These are phyloP conservation scores for Callopanchax toddi DNA, from an alignment of 2,113 vertebrate species.

Conservation along the genomic window DNA sequence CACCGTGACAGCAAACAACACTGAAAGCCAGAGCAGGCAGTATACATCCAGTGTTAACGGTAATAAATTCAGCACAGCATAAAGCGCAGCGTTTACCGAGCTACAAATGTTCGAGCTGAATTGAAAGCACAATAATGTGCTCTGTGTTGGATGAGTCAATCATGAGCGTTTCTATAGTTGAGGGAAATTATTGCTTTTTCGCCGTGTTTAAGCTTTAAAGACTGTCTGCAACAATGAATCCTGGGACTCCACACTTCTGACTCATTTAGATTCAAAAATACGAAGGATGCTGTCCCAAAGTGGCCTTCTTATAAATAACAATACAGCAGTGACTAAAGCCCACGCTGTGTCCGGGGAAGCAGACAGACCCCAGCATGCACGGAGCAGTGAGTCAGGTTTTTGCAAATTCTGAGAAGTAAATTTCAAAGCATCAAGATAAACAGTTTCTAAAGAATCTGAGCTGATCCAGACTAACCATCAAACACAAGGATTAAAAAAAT, in stretches of 20 bases:
- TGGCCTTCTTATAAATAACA: slow-evolving; percentile 48
- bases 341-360: neutral
- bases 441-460: slow-evolving; percentile 1
- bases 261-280: slow-evolving; percentile 46
- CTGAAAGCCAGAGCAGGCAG: neutral
- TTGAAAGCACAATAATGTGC: slow-evolving; percentile 6
- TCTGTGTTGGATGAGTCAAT: slow-evolving; percentile 12
- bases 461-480: slow-evolving; percentile 31
- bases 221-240: slow-evolving; percentile 18
- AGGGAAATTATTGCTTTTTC: slow-evolving; percentile 24
- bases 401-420: slow-evolving; percentile 4
- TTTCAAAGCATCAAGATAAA: slow-evolving; percentile 15
- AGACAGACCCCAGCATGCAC: slow-evolving; percentile 1
- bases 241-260: slow-evolving; percentile 29
- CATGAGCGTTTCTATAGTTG: neutral
- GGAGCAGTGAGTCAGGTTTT: slow-evolving; percentile 42
- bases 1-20: neutral
- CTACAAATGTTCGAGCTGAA: neutral
- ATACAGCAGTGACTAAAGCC: slow-evolving; percentile 37
- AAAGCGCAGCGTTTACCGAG: neutral
- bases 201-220: slow-evolving; percentile 36
- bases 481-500: too few relatives aligned
- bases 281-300: slow-evolving; percentile 25
- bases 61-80: neutral
- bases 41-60: neutral